Conservation (phyloP, 1,140 invertebrate genomes). For the Papilio machaon region DNA sequence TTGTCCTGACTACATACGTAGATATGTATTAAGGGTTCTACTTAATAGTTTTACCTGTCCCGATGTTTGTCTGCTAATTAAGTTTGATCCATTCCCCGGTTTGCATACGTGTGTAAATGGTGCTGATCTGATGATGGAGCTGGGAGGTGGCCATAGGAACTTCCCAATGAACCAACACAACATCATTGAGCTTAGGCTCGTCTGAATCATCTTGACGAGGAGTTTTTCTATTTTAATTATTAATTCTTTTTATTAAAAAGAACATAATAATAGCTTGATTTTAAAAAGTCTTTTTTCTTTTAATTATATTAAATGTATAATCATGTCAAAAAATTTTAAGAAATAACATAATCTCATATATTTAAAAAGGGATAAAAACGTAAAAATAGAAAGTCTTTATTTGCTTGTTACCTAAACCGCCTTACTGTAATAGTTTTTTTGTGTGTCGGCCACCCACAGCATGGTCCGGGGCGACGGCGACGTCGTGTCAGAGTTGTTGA, state of each 20-base stretch:
- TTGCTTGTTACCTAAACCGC: slow-evolving; percentile 38
- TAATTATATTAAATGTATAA: not conserved
- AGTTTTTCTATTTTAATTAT: too few species aligned
- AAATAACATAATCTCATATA: not conserved
- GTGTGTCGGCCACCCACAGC: slow-evolving; percentile 66
- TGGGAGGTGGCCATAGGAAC: too few species aligned
- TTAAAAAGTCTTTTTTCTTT: not conserved
- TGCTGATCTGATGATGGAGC: too few species aligned
- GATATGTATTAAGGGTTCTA: too few species aligned
- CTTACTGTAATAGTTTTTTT: slow-evolving; percentile 53
- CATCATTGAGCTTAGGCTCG: too few species aligned
- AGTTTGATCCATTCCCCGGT: too few species aligned
- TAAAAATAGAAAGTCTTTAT: slow-evolving; percentile 20
- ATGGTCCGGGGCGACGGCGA: slow-evolving; percentile 45
- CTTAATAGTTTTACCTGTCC: not conserved
- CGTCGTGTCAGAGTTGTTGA: slow-evolving; percentile 70
- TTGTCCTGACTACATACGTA: too few species aligned
- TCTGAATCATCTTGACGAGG: too few species aligned
- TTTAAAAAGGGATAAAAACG: slow-evolving; percentile 6
- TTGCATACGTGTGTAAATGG: too few species aligned
- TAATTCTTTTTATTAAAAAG: too few species aligned
- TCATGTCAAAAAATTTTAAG: not conserved
- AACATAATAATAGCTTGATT: not conserved
- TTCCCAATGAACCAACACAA: too few species aligned
- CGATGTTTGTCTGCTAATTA: too few species aligned